Percentiles rank a stretch among this genome's conserved stretches.
Conservation (phyloP, 2,113 vertebrate genomes). For the Lepisosteus osseus region DNA sequence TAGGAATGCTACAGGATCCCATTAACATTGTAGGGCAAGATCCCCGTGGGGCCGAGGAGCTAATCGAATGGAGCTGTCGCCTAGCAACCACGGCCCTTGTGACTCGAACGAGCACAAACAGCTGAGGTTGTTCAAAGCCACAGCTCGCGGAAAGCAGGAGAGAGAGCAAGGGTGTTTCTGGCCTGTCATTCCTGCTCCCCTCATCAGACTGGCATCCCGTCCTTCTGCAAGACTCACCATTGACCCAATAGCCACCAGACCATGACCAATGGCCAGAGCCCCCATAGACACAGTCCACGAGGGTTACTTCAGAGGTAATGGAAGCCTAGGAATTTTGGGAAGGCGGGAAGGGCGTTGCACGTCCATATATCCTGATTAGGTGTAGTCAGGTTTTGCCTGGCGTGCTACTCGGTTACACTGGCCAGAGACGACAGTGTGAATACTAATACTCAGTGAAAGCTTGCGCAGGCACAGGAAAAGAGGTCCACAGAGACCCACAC, state of each 20-base stretch:
- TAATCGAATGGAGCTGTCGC: conserved; percentile 40
- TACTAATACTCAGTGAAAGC: too few species aligned
- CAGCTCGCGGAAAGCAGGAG: conserved; percentile 10
- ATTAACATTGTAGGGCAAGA: conserved; percentile 36
- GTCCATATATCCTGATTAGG: not conserved
- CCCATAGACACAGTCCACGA: conserved; percentile 18
- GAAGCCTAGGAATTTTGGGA: not conserved
- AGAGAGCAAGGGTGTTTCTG: conserved; percentile 30
- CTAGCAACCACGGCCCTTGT: conserved; percentile 44
- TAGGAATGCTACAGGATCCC: conserved; percentile 15
- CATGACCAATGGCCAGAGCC: conserved; percentile 26
- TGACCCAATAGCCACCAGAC: conserved; percentile 39
- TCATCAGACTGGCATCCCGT: conserved; percentile 37
- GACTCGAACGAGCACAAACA: conserved; percentile 34
- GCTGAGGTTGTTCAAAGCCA: conserved; percentile 26
- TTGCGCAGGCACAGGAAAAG: too few species aligned
- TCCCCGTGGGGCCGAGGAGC: conserved; percentile 12
- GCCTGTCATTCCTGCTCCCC: conserved; percentile 42
- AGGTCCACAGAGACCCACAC: too few species aligned
- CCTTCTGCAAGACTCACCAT: conserved; percentile 27
- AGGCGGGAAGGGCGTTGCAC: not conserved
- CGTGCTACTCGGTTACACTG: too few species aligned
- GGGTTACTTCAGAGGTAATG: conserved; percentile 9
- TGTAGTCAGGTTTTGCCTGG: too few species aligned
- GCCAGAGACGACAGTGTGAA: too few species aligned